Conservation (phyloP, 1,140 invertebrate genomes). For the Ostrea edulis region DNA sequence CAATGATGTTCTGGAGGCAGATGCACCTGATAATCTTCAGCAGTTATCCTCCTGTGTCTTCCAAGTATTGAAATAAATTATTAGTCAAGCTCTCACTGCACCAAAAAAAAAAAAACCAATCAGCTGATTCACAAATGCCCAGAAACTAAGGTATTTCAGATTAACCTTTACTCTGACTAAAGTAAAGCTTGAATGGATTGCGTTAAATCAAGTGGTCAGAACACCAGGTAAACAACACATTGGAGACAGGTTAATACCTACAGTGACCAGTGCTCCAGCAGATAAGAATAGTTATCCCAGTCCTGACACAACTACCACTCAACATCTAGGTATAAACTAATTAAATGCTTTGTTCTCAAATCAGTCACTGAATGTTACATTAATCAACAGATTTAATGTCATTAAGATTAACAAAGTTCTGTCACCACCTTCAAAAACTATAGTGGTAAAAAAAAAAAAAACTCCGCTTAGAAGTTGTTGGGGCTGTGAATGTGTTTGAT, state of each 20-base stretch:
- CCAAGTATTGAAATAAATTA: not conserved
- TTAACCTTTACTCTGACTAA: not conserved
- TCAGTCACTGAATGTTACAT: too few species aligned
- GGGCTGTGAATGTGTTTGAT: too few species aligned
- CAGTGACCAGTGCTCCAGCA: not conserved
- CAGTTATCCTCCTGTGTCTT: not conserved
- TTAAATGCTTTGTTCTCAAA: too few species aligned
- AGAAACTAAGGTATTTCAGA: not conserved
- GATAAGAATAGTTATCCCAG: not conserved
- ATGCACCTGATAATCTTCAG: not conserved
- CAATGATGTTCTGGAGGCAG: not conserved
- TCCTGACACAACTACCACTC: not conserved
- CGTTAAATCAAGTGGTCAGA: slow-evolving; percentile 3
- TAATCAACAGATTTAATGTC: too few species aligned
- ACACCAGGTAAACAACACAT: slow-evolving; percentile 16
- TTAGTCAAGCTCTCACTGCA: not conserved
- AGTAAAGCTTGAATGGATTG: slow-evolving; percentile 3
- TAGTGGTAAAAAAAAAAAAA: too few species aligned
- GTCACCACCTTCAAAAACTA: too few species aligned
- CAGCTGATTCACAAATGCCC: slow-evolving; percentile 1
- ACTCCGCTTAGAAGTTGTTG: too few species aligned
- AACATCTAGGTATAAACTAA: not conserved
- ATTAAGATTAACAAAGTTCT: too few species aligned
- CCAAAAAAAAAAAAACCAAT: not conserved
- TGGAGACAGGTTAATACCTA: not conserved